These are phyloP conservation scores for Rattus rattus DNA, from an alignment of 2,113 vertebrate species.

Conservation along the genomic window DNA sequence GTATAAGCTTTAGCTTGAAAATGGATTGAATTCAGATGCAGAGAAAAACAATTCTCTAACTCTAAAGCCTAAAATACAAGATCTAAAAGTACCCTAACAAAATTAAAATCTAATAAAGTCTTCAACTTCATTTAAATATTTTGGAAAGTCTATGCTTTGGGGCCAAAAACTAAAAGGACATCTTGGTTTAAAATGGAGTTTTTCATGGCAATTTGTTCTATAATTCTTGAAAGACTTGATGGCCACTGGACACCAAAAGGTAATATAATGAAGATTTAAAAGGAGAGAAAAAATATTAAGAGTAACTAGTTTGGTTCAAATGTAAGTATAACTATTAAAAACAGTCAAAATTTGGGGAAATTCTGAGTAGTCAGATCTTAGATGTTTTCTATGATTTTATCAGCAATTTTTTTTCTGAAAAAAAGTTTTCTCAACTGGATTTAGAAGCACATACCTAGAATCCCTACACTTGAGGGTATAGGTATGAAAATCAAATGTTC, in stretches of 20 bases:
- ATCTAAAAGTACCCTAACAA: slow-evolving; percentile 10
- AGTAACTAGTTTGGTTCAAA: neutral
- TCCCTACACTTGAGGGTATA: neutral
- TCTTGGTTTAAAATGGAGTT: slow-evolving; percentile 4
- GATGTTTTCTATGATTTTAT: neutral
- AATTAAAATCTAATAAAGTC: slow-evolving; percentile 6
- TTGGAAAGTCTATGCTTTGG: slow-evolving; percentile 14
- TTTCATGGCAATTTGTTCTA: slow-evolving; percentile 49
- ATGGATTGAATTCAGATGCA: slow-evolving; percentile 24
- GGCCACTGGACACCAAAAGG: slow-evolving; percentile 31
- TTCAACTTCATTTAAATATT: slow-evolving; percentile 40
- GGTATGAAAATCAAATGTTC: neutral
- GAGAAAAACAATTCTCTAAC: neutral
- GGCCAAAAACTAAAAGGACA: neutral
- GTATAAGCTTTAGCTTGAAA: slow-evolving; percentile 10
- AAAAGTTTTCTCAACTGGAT: neutral
- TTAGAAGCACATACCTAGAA: neutral
- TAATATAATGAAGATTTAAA: slow-evolving; percentile 34
- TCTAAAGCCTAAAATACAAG: slow-evolving; percentile 4
- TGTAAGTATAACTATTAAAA: slow-evolving; percentile 50
- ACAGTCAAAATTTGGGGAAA: neutral
- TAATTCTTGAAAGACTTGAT: slow-evolving; percentile 21
- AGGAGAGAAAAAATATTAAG: slow-evolving; percentile 40
- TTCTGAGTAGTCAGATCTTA: neutral
- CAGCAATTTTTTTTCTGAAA: neutral